Base-by-base conservation (phyloP, 2,113 vertebrate genomes). In the Fulica atra region DNA sequence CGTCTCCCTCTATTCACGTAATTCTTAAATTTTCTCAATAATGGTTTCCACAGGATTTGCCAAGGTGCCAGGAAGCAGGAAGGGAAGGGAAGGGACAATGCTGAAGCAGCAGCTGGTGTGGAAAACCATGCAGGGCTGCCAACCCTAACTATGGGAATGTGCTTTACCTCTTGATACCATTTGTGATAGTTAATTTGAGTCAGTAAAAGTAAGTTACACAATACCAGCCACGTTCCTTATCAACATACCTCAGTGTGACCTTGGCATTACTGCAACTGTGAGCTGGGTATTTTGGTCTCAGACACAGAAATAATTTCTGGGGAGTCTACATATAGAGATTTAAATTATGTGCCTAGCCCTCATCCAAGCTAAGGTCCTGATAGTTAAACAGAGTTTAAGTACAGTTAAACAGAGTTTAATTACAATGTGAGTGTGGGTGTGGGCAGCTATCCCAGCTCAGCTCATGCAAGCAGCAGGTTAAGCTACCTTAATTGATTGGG, bases 401-500 rank as follows among this genome's bases (percentile, higher is more conserved):
- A 15, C 21, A 84, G 64, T 90, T 83, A 70, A 90, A 20, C 7
- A 64, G 54, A 40, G 40, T 48, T 86, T 24, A 77, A 50, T 35
- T 6, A 15, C 24, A 38, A 11, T 3, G 2, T 9, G n/a, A 13
- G 6, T 46, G 50, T 0, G 3, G 46, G 88, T 79, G 20, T 76
- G 44, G 28, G 23, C 77, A 80, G 89, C 63, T 59, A 18, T 56
- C 77, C 66, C 88, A 88, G 92, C 73, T 83, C 87, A 91, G 81
- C 33, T 87, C 77, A 5, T 4, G 60, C 54, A n/a, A 65, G 35
- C 59, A 86, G 77, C 77, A 97, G 77, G 69, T 84, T 95, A 93
- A 96, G 92, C 81, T 71, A 95, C 86, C 86, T 84, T 73, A 86
- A 96, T 81, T 26, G 53, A 84, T 20, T 86, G 80, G 13, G 51